Evolutionary conservation across 2,888 invertebrate genomes (phyloP).

Genomic region (Lasioglossum figueresi): DNA sequence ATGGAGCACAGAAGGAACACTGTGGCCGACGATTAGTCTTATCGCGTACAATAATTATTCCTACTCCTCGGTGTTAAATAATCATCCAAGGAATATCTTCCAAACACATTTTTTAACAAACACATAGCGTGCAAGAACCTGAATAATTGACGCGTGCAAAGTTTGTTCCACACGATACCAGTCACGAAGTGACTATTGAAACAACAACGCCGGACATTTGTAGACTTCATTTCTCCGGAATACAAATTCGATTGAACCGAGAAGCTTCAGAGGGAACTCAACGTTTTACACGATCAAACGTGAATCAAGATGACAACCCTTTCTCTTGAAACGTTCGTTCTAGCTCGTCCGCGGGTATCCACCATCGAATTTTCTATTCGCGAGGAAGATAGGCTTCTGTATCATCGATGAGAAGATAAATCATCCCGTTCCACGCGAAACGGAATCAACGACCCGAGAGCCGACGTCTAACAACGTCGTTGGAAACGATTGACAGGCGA

Average conservation of each 20-base stretch:
- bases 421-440: conserved; percentile 17
- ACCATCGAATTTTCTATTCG: background rate
- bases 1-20: background rate
- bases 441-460: background rate
- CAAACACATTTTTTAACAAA: background rate
- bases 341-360: background rate
- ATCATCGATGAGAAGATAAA: conserved; percentile 3
- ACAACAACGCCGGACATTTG: background rate
- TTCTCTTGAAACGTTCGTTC: background rate
- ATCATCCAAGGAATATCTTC: background rate
- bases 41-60: background rate
- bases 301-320: background rate
- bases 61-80: background rate
- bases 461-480: conserved; percentile 28
- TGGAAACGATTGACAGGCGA: conserved; percentile 34
- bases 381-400: background rate
- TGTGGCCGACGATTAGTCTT: background rate
- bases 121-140: background rate
- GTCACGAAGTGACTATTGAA: background rate
- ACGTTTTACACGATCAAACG: background rate
- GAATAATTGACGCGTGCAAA: background rate
- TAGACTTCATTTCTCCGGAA: background rate
- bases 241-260: background rate
- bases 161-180: background rate
- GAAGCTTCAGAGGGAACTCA: background rate